phyloP scores from a whole-genome alignment of 2,888 invertebrate genomes.

The Rhagonycha fulva region DNA sequence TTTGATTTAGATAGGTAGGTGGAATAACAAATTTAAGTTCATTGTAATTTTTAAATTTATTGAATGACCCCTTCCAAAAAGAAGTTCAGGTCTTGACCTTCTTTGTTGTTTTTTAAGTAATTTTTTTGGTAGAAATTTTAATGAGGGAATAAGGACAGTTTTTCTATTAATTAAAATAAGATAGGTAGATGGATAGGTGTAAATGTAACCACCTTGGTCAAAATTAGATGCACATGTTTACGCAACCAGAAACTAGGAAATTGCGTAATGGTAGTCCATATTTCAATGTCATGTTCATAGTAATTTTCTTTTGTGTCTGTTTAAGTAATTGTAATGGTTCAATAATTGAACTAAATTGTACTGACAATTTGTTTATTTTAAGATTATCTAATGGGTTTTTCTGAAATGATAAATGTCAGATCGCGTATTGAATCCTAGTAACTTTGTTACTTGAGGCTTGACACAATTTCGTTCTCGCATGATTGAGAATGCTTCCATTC shows the following conservation, averaged over 20 bases:
- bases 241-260: conserved; percentile 13
- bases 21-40: neutral
- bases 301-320: neutral
- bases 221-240: conserved; percentile 6
- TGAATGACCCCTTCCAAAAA: neutral
- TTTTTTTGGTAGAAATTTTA: neutral
- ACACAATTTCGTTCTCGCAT: too few relatives aligned
- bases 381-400: neutral
- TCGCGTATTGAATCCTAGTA: neutral
- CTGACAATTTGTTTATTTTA: neutral
- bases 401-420: neutral
- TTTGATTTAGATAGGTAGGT: neutral
- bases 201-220: neutral
- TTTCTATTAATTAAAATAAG: neutral
- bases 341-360: neutral
- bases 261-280: conserved; percentile 10
- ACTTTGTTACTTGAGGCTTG: neutral
- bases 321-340: neutral
- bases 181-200: neutral
- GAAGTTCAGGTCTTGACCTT: neutral
- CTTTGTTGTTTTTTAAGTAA: neutral
- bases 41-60: neutral
- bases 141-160: neutral
- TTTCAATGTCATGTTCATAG: conserved; percentile 13
- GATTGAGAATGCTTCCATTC: too few relatives aligned